A percentile compares a stretch with the other conserved stretches of the same genome.
Conservation (phyloP, 2,113 vertebrate species). For the Actenoides hombroni region DNA sequence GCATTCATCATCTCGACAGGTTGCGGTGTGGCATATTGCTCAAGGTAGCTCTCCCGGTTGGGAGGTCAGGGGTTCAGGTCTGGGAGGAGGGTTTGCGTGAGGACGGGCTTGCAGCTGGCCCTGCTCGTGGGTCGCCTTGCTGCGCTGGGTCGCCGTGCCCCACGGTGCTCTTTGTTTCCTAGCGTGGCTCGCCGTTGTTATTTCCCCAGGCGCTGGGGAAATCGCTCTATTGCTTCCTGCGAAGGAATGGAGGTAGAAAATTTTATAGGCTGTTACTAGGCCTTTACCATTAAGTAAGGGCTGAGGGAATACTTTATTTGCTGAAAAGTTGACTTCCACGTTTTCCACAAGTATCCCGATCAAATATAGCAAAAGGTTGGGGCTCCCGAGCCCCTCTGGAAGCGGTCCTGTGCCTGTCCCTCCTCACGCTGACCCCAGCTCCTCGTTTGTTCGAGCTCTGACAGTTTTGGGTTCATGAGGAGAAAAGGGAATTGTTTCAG, state of each 20-base stretch:
- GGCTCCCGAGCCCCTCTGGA: background rate
- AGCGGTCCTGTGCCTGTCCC: fast-evolving
- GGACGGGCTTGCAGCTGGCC: background rate
- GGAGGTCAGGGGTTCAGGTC: background rate
- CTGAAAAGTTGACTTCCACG: fast-evolving
- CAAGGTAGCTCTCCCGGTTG: background rate
- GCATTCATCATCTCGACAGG: background rate
- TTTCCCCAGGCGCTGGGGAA: background rate
- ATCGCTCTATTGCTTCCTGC: background rate
- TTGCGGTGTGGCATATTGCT: background rate
- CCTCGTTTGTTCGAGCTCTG: background rate
- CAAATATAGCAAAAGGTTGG: fast-evolving
- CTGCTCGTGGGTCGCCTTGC: background rate
- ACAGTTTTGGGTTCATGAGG: background rate
- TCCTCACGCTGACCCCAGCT: background rate
- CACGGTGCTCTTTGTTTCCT: fast-evolving
- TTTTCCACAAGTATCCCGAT: background rate
- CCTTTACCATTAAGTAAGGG: background rate
- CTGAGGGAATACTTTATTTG: background rate
- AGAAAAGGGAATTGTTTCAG: background rate
- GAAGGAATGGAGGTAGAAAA: background rate
- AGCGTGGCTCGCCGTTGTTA: fast-evolving
- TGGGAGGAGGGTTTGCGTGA: background rate
- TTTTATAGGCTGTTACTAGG: background rate
- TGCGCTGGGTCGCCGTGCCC: fast-evolving